phyloP scores from a whole-genome alignment of 1,140 invertebrate species.

The Caenorhabditis remanei region DNA sequence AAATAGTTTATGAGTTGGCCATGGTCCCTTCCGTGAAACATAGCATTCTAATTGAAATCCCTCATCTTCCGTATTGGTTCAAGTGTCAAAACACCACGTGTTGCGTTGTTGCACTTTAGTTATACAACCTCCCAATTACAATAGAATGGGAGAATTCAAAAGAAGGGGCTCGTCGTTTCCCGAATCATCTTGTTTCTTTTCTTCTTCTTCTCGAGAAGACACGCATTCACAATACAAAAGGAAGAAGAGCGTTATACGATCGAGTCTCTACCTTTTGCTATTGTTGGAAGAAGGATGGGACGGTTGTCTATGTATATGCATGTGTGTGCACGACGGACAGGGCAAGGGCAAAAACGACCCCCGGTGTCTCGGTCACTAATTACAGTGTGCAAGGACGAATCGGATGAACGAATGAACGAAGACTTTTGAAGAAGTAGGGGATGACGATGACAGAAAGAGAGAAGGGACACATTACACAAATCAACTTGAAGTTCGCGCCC shows the following conservation, averaged over 20 bases:
- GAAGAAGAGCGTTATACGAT: conserved; percentile 38
- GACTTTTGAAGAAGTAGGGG: not conserved
- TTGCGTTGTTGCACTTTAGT: conserved; percentile 46
- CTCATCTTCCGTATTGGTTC: not conserved
- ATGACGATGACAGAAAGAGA: not conserved
- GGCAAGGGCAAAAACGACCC: conserved; percentile 41
- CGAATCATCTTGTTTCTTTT: conserved; percentile 23
- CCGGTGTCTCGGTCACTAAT: conserved; percentile 18
- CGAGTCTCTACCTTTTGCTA: conserved; percentile 38
- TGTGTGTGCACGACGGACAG: not conserved
- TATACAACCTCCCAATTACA: conserved; percentile 52
- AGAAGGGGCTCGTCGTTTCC: conserved; percentile 24
- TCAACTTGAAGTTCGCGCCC: conserved; percentile 35
- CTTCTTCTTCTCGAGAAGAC: conserved; percentile 6
- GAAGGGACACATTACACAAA: conserved; percentile 28
- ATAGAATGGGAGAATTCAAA: conserved; percentile 24
- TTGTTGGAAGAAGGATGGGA: conserved; percentile 34
- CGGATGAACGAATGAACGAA: conserved; percentile 29
- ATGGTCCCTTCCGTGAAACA: too few relatives aligned
- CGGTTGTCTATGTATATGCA: not conserved
- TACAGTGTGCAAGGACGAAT: conserved; percentile 56
- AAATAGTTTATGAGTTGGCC: too few relatives aligned
- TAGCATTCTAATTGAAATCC: too few relatives aligned
- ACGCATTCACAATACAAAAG: conserved; percentile 39
- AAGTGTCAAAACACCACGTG: conserved; percentile 53